Percentiles rank a stretch among this genome's conserved stretches.
phyloP scores from a whole-genome alignment of 2,888 invertebrate genomes.

The Myopa tessellatipennis region DNA sequence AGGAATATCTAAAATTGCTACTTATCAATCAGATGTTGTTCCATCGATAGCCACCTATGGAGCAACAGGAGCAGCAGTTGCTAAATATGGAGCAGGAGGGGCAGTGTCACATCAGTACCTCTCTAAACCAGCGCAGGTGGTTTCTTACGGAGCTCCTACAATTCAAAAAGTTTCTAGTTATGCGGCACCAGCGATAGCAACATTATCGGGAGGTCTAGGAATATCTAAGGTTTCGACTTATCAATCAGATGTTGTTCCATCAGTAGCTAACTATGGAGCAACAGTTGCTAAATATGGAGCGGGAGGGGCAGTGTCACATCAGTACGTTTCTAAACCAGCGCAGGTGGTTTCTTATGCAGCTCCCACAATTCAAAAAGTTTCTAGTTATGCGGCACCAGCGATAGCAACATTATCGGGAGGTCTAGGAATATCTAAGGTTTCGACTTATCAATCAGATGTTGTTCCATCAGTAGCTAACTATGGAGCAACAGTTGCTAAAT shows the following conservation, averaged over 20 bases:
- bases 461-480: conserved; percentile 24
- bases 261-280: background rate
- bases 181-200: conserved; percentile 40
- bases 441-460: conserved; percentile 47
- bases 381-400: conserved; percentile 37
- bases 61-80: conserved; percentile 47
- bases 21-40: conserved; percentile 37
- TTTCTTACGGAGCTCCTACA: conserved; percentile 44
- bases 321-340: conserved; percentile 39
- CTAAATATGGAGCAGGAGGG: conserved; percentile 33
- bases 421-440: conserved; percentile 47
- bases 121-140: conserved; percentile 43
- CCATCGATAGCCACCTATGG: conserved; percentile 33
- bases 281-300: conserved; percentile 39
- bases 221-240: conserved; percentile 41
- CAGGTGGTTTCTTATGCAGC: conserved; percentile 48
- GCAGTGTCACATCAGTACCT: conserved; percentile 45
- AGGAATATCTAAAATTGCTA: conserved; percentile 21
- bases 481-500: conserved; percentile 24
- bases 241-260: background rate
- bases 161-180: conserved; percentile 41
- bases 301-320: conserved; percentile 27
- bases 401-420: conserved; percentile 19
- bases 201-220: conserved; percentile 46
- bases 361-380: conserved; percentile 44